Percentiles rank a stretch among this genome's conserved stretches.
These are phyloP conservation scores for Elmis aenea DNA, from an alignment of 2,888 invertebrate species.

Conservation along the genomic window DNA sequence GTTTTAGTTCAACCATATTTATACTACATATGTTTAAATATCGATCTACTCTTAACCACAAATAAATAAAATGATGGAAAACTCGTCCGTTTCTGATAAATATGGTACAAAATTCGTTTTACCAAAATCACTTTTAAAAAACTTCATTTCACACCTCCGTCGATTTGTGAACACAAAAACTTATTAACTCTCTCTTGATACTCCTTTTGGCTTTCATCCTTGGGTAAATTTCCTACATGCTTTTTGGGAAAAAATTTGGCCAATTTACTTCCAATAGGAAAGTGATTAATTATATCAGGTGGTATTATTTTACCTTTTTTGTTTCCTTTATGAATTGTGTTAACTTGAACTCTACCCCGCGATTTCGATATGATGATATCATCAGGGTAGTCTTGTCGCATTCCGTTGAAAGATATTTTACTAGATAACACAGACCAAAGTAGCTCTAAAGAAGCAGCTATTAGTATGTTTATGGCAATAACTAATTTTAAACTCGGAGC, in stretches of 20 bases:
- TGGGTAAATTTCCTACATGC: conserved; percentile 37
- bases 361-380: conserved; percentile 47
- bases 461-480: conserved; percentile 55
- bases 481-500: conserved; percentile 39
- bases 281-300: conserved; percentile 53
- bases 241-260: conserved; percentile 49
- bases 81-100: no score
- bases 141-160: not conserved
- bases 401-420: conserved; percentile 57
- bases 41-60: no score
- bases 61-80: no score
- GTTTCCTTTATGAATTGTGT: conserved; percentile 54
- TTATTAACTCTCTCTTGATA: conserved; percentile 46
- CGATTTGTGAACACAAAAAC: conserved; percentile 36
- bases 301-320: conserved; percentile 50
- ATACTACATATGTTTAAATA: no score
- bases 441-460: conserved; percentile 54
- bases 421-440: conserved; percentile 58
- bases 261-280: conserved; percentile 51
- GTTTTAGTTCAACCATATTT: no score
- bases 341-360: conserved; percentile 51
- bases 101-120: no score
- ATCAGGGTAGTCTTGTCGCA: conserved; percentile 57
- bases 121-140: no score
- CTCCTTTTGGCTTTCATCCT: conserved; percentile 45